Conservation (phyloP, 37 sponge, comb jelly and placozoan species). For the Mnemiopsis leidyi region DNA sequence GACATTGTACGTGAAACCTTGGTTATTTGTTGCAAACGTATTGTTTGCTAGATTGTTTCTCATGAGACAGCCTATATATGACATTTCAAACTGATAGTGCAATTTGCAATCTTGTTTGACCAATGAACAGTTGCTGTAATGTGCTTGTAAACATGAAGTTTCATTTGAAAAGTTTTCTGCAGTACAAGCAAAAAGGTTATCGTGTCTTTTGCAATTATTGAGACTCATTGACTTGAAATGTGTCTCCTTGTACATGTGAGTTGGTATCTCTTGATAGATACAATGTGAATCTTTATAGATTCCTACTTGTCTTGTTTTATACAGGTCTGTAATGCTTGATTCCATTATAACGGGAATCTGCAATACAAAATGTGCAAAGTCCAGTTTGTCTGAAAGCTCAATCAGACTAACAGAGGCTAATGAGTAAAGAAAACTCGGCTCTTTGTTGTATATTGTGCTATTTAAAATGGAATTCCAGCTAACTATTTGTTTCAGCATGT, state of each 20-base stretch:
- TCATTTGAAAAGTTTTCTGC: constrained; percentile 20
- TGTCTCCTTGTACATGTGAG: not conserved
- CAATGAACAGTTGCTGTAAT: not conserved
- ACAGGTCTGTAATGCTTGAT: not conserved
- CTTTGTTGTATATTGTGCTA: not conserved
- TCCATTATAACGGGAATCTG: not conserved
- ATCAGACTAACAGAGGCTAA: not conserved
- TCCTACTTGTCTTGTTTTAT: not conserved
- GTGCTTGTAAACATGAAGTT: not conserved
- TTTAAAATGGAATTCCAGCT: not conserved
- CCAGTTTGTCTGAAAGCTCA: not conserved
- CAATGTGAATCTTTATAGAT: not conserved
- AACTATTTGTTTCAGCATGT: not conserved
- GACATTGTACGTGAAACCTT: not conserved
- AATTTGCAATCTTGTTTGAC: not conserved
- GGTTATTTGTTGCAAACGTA: not conserved
- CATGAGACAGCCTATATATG: not conserved
- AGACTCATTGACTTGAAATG: not conserved
- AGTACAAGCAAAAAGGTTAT: not conserved
- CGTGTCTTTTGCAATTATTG: not conserved
- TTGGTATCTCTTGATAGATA: not conserved
- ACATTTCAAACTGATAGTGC: not conserved
- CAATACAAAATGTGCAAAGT: not conserved
- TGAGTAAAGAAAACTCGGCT: not conserved
- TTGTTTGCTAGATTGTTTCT: not conserved